phyloP scores from a whole-genome alignment of 2,113 vertebrate genomes.

The Corydoras maculifer region DNA sequence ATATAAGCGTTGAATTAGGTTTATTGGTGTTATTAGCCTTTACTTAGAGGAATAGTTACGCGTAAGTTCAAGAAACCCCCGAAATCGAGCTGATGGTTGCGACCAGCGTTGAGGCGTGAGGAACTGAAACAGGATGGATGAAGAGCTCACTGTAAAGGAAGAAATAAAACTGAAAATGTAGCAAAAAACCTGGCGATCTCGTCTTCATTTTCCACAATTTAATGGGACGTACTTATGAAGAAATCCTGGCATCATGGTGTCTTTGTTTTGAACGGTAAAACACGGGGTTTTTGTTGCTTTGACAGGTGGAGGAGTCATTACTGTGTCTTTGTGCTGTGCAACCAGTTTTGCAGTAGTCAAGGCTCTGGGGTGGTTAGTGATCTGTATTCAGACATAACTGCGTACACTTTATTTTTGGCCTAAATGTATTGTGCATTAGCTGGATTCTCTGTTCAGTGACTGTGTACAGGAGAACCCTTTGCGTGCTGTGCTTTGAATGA shows the following conservation, averaged over 20 bases:
- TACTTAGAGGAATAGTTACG: too few relatives aligned
- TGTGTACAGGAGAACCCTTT: neutral
- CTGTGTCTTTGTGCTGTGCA: neutral
- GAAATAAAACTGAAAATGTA: neutral
- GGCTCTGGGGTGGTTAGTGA: too few relatives aligned
- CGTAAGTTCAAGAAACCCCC: neutral
- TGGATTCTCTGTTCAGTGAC: neutral
- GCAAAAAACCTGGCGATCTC: neutral
- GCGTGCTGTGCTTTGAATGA: neutral
- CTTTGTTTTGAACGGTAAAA: constrained; percentile 33
- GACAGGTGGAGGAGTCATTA: constrained; percentile 3
- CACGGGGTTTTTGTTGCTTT: neutral
- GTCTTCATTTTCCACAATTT: constrained; percentile 34
- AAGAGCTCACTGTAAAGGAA: neutral
- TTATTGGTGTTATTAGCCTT: too few relatives aligned
- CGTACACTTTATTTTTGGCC: neutral
- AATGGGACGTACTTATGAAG: constrained; percentile 15
- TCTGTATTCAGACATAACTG: neutral
- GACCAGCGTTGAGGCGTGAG: constrained; percentile 29
- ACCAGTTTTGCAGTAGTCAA: neutral
- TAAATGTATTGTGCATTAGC: neutral
- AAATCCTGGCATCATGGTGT: constrained; percentile 27
- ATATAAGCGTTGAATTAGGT: neutral
- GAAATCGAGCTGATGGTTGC: neutral
- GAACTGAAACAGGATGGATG: constrained; percentile 39